Percentiles rank a stretch among this genome's conserved stretches.
phyloP scores from a whole-genome alignment of 2,888 invertebrate species.

The Venustoraphidia nigricollis region DNA sequence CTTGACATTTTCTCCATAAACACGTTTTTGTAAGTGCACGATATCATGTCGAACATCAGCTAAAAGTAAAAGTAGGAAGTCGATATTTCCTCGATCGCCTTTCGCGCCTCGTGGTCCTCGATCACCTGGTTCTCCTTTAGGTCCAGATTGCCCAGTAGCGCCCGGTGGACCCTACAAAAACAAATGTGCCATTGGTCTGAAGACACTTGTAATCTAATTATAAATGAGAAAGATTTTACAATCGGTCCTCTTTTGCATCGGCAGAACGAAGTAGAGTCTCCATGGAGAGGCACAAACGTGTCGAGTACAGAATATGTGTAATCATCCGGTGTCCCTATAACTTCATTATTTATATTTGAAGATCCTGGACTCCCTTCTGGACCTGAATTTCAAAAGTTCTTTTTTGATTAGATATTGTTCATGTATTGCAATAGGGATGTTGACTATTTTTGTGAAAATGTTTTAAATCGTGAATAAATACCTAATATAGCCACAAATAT shows the following conservation, averaged over 20 bases:
- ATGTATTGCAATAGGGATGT: no score
- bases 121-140: conserved; percentile 41
- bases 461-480: no score
- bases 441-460: no score
- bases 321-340: conserved; percentile 23
- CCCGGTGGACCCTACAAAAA: conserved; percentile 41
- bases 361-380: conserved; percentile 15
- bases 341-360: conserved; percentile 8
- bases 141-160: conserved; percentile 41
- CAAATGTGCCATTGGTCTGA: background rate
- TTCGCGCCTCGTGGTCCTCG: conserved; percentile 40
- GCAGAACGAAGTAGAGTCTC: conserved; percentile 29
- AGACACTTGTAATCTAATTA: background rate
- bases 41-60: conserved; percentile 49
- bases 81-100: conserved; percentile 44
- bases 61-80: conserved; percentile 44
- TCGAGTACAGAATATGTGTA: conserved; percentile 39
- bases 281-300: conserved; percentile 39
- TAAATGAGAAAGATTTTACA: conserved; percentile 25
- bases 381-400: conserved; percentile 8
- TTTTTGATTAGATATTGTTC: background rate
- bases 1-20: conserved; percentile 40
- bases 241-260: conserved; percentile 49
- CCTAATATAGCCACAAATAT: no score
- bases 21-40: conserved; percentile 39